Conservation (phyloP, 2,888 invertebrate genomes). For the Phorcus lineatus region DNA sequence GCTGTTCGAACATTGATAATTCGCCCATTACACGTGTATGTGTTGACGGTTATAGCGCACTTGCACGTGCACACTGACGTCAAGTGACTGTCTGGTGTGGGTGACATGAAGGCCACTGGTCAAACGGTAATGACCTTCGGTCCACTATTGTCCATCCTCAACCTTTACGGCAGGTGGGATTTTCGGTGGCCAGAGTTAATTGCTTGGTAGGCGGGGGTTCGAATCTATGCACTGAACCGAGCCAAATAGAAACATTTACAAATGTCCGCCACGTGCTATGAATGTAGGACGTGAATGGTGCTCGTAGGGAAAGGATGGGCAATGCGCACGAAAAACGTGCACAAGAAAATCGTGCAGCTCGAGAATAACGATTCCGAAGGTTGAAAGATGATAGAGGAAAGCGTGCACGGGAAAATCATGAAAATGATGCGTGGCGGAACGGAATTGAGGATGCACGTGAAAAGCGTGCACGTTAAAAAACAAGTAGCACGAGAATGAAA, state of each 20-base stretch:
- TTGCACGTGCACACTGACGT: slow-evolving; percentile 9
- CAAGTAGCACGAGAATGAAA: too few species aligned
- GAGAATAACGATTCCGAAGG: too few species aligned
- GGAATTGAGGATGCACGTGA: too few species aligned
- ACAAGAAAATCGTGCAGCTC: too few species aligned
- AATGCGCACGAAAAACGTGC: too few species aligned
- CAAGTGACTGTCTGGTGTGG: background rate
- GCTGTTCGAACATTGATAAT: too few species aligned
- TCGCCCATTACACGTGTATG: background rate
- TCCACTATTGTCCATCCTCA: background rate
- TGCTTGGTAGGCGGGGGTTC: background rate
- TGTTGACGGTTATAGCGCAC: slow-evolving; percentile 7
- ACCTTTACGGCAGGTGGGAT: background rate
- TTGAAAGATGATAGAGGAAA: too few species aligned
- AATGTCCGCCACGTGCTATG: background rate
- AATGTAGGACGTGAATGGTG: background rate
- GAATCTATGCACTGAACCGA: background rate
- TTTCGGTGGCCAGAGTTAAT: slow-evolving; percentile 6
- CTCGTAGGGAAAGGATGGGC: too few species aligned
- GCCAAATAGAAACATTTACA: slow-evolving; percentile 2
- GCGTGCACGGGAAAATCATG: too few species aligned
- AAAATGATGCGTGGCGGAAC: too few species aligned
- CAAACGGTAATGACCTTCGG: slow-evolving; percentile 1
- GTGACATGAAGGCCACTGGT: background rate
- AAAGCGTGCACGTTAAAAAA: too few species aligned